Conservation (phyloP, 2,888 invertebrate genomes). For the Stegana nigrithorax region DNA sequence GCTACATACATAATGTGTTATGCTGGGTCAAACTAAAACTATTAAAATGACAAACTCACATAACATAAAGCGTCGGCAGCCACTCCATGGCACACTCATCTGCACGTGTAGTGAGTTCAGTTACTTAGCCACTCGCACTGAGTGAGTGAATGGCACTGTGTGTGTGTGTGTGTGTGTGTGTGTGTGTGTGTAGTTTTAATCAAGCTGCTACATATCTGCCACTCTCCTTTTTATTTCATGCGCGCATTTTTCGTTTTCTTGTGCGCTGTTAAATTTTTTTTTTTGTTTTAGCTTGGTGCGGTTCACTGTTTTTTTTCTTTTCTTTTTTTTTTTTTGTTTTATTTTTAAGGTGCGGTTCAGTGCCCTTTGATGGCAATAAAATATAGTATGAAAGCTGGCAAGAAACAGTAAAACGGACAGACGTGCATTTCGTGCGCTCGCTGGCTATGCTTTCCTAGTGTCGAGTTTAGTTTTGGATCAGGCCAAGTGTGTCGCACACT, state of each 20-base stretch:
- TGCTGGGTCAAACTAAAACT: conserved; percentile 54
- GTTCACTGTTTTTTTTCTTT: conserved; percentile 48
- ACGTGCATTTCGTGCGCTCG: no score
- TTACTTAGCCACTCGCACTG: no score
- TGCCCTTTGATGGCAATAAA: conserved; percentile 58
- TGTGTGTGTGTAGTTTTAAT: conserved; percentile 48
- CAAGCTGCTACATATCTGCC: conserved; percentile 48
- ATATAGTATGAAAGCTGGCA: conserved; percentile 25
- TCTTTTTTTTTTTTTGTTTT: conserved; percentile 41
- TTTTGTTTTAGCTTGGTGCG: conserved; percentile 32
- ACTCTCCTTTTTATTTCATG: no score
- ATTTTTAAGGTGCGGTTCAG: conserved; percentile 59
- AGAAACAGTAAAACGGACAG: conserved; percentile 15
- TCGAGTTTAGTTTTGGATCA: conserved; percentile 3
- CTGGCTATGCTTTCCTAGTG: no score
- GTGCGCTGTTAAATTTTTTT: no score
- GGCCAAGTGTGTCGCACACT: background rate
- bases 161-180: no score
- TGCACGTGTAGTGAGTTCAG: no score
- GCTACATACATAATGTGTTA: background rate
- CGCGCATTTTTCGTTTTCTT: background rate
- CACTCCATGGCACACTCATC: no score
- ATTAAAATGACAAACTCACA: conserved; percentile 45
- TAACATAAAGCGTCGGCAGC: conserved; percentile 12
- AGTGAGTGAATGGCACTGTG: no score